Base-by-base conservation (phyloP, 2,888 invertebrate genomes). In the Thera obeliscata region DNA sequence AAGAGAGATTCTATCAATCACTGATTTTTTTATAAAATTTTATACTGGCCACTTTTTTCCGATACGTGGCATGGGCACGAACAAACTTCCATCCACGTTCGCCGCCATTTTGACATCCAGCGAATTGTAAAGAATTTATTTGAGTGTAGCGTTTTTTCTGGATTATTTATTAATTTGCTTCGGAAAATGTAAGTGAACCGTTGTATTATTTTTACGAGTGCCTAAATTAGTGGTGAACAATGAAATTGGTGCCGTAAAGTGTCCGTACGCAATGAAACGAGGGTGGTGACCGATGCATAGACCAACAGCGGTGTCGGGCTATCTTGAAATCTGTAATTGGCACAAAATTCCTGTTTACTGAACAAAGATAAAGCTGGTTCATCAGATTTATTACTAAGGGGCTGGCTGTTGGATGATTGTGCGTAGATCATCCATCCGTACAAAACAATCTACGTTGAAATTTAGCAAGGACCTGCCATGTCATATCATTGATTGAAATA, bases 91-190 rank as follows among this genome's bases (percentile, higher is more conserved):
- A 8, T 46, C 95, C 95, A 95, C 95, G 95, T 96, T 96, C 96
- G 96, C 96, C 93, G 93, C 93, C 96, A 96, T 96, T 96, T 96
- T 96, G 96, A 96, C 96, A 96, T 95, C 95, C 95, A 95, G 95
- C 94, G 95, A 95, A 94, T 95, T 95, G 89, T 88, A 94, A 94
- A 95, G 95, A 95, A 94, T 95, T 94, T 94, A 93, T 94, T 95
- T 94, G 95, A 95, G 95, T 95, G 94, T 94, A 95, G 94, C 94
- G 94, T 94, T 95, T 89, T 95, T 95, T 94, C 93, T 91, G 93
- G 90, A 90, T 94, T 94, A 90, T 91, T 86, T 87, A 89, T 88
- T 90, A 87, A 90, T 89, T 94, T 94, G 87, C 89, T 87, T 87
- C 89, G 85, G 90, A 90, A 90, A 93, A 93, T 89, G 95, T 94